Evolutionary conservation across 1,140 invertebrate species (phyloP).

Genomic region (Procambarus virginalis): DNA sequence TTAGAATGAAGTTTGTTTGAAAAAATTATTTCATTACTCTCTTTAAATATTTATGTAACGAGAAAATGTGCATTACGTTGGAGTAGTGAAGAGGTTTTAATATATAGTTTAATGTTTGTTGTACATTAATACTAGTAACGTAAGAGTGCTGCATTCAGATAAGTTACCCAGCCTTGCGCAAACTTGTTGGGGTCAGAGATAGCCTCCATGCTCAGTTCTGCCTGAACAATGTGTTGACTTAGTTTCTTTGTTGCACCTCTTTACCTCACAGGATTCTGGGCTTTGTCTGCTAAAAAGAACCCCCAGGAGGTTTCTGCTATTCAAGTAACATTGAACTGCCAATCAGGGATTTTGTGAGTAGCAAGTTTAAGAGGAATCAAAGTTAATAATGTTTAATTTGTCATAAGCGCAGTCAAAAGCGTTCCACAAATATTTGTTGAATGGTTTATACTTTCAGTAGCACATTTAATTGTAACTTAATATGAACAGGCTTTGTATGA

Average conservation of each 20-base stretch:
- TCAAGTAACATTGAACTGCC: conserved; percentile 35
- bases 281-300: conserved; percentile 40
- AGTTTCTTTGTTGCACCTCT: conserved; percentile 22
- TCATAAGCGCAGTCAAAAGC: not conserved
- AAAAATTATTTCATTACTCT: no score
- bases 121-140: not conserved
- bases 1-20: not conserved
- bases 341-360: conserved; percentile 40
- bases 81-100: not conserved
- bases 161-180: conserved; percentile 17
- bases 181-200: not conserved
- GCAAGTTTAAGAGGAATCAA: not conserved
- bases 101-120: not conserved
- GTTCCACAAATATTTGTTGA: not conserved
- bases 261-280: conserved; percentile 24
- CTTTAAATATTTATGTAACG: no score
- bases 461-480: not conserved
- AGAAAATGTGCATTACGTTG: not conserved
- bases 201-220: conserved; percentile 19
- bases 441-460: not conserved
- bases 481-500: not conserved
- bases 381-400: not conserved
- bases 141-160: conserved; percentile 12
- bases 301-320: conserved; percentile 39
- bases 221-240: conserved; percentile 12